A percentile compares a stretch with the other conserved stretches of the same genome.
Conservation (phyloP, 2,797 vertebrate species). For the Rhinella marina region DNA sequence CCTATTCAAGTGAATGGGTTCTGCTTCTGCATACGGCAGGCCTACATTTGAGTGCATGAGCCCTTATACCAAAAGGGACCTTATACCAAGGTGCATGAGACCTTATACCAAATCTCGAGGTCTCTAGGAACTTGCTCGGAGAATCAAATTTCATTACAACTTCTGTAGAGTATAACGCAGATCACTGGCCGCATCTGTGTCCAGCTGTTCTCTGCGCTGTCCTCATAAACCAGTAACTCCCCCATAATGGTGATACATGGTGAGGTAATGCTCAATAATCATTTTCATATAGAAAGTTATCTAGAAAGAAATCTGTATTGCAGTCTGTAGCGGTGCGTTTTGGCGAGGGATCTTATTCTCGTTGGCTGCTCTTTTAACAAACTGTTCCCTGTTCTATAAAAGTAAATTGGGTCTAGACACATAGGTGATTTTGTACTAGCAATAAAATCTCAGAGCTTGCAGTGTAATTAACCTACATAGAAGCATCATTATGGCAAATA, state of each 20-base stretch:
- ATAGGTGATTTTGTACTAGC: background rate
- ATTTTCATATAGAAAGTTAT: background rate
- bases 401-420: constrained; percentile 6
- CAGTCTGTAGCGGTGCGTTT: background rate
- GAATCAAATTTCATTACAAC: background rate
- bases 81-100: no score
- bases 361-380: background rate
- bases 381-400: constrained; percentile 12
- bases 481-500: constrained; percentile 14
- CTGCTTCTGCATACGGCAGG: no score
- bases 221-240: no score
- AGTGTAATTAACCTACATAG: constrained; percentile 10
- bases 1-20: no score
- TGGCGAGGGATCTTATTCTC: background rate
- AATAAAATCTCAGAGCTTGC: background rate
- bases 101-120: background rate
- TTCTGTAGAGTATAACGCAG: background rate
- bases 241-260: background rate
- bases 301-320: background rate
- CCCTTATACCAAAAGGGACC: background rate
- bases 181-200: background rate
- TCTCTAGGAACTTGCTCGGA: background rate
- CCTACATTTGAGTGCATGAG: no score
- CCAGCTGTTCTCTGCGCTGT: background rate
- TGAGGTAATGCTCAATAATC: background rate